Evolutionary conservation across 2,113 vertebrate species (phyloP).

Genomic region (Brachypodius melanocephalos): DNA sequence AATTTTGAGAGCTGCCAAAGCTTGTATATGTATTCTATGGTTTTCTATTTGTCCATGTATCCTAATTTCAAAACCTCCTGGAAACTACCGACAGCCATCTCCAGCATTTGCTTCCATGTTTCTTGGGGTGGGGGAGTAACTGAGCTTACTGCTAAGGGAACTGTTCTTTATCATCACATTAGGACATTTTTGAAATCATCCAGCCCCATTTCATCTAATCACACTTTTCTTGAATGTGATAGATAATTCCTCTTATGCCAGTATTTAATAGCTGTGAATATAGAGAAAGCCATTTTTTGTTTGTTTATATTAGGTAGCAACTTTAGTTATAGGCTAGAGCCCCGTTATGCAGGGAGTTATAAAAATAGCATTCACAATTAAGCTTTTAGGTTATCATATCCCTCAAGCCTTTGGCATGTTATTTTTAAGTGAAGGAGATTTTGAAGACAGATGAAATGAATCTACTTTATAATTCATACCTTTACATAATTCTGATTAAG

Average conservation of each 20-base stretch:
- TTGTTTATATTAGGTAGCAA: neutral
- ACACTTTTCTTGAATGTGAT: neutral
- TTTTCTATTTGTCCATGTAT: neutral
- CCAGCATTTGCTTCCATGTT: neutral
- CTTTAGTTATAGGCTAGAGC: neutral
- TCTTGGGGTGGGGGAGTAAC: neutral
- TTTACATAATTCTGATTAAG: constrained; percentile 14
- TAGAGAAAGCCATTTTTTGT: neutral
- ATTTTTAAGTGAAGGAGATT: neutral
- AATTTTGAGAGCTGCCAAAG: neutral
- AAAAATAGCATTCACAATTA: neutral
- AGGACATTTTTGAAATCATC: neutral
- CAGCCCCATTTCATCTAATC: neutral
- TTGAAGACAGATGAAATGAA: neutral
- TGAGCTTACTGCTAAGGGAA: neutral
- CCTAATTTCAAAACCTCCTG: neutral
- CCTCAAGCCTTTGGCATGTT: neutral
- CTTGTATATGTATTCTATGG: neutral
- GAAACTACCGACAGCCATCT: neutral
- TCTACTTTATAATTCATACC: neutral
- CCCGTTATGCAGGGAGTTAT: neutral
- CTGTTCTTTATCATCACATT: neutral
- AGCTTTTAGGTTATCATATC: neutral
- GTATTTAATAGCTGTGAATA: neutral
- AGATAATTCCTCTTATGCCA: neutral